Evolutionary conservation across 2,888 invertebrate species (phyloP).

Genomic region (Hirtodrosophila confusa): DNA sequence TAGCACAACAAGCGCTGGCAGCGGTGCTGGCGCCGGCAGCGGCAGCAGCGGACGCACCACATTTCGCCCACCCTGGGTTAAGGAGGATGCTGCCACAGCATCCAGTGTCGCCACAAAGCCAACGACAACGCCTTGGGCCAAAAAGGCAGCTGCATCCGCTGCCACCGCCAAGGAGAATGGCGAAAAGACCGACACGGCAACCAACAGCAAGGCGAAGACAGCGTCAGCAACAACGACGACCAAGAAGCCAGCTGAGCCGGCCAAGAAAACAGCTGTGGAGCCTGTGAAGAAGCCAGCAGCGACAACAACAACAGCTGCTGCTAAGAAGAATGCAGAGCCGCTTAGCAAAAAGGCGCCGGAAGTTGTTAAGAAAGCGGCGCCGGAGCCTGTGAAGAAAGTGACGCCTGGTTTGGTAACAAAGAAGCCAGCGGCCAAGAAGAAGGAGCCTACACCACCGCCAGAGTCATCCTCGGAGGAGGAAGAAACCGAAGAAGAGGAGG

Average conservation of each 20-base stretch:
- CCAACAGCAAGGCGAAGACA: slow-evolving; percentile 41
- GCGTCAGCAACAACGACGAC: slow-evolving; percentile 47
- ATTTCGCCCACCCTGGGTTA: slow-evolving; percentile 89
- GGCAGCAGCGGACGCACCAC: slow-evolving; percentile 85
- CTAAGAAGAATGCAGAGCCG: slow-evolving; percentile 46
- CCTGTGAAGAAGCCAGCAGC: slow-evolving; percentile 49
- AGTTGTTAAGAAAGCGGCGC: slow-evolving; percentile 59
- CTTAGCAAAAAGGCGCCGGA: slow-evolving; percentile 50
- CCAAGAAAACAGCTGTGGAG: slow-evolving; percentile 45
- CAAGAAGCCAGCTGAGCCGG: slow-evolving; percentile 66
- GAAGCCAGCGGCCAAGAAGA: slow-evolving; percentile 73
- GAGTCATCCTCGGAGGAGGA: slow-evolving; percentile 73
- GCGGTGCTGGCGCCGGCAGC: slow-evolving; percentile 64
- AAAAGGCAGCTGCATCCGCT: slow-evolving; percentile 50
- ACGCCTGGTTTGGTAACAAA: slow-evolving; percentile 40
- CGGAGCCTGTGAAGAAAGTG: slow-evolving; percentile 52
- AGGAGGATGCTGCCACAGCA: slow-evolving; percentile 85
- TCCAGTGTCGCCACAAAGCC: slow-evolving; percentile 72
- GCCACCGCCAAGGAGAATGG: slow-evolving; percentile 47
- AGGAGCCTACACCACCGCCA: slow-evolving; percentile 80
- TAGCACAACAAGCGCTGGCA: slow-evolving; percentile 68
- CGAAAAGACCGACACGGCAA: slow-evolving; percentile 36
- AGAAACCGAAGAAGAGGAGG: slow-evolving; percentile 61
- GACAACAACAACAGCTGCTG: slow-evolving; percentile 30
- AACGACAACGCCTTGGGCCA: slow-evolving; percentile 60